A percentile compares a stretch with the other conserved stretches of the same genome.
Evolutionary conservation across 37 sponge, comb jelly and placozoan species (phyloP).

Genomic region (Halisarca cf. caerulea): DNA sequence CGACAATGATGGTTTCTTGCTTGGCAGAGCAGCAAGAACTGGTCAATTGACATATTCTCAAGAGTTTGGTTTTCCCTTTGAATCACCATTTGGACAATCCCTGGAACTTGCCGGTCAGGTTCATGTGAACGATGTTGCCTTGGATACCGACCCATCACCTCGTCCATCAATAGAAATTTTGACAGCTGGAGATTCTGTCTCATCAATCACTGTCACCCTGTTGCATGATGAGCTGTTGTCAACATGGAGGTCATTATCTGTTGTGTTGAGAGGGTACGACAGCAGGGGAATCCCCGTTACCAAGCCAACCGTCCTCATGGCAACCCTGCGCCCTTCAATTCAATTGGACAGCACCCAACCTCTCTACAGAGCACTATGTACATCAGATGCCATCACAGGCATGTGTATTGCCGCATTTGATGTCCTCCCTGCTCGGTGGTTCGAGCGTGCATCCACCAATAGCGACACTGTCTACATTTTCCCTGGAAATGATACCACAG

Average conservation of each 20-base stretch:
- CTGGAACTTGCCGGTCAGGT: not conserved
- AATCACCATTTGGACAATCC: not conserved
- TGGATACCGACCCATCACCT: not conserved
- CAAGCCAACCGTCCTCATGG: not conserved
- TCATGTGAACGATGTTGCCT: not conserved
- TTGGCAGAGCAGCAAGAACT: not conserved
- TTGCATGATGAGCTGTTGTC: not conserved
- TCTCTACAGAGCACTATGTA: not conserved
- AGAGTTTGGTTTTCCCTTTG: constrained; percentile 1
- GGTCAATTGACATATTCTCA: not conserved
- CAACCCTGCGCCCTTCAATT: not conserved
- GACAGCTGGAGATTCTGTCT: not conserved
- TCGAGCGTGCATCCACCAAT: not conserved
- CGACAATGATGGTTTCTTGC: not conserved
- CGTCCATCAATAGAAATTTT: not conserved
- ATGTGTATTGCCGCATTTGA: not conserved
- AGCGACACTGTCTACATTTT: not conserved
- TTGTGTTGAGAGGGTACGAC: not conserved
- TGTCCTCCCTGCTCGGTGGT: constrained; percentile 2
- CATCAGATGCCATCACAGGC: not conserved
- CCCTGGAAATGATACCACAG: not conserved
- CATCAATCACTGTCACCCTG: not conserved
- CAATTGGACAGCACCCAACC: not conserved
- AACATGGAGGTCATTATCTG: not conserved
- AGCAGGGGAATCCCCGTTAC: not conserved